Evolutionary conservation across 1,140 invertebrate species (phyloP).

Genomic region (Aphaenogaster rudis): DNA sequence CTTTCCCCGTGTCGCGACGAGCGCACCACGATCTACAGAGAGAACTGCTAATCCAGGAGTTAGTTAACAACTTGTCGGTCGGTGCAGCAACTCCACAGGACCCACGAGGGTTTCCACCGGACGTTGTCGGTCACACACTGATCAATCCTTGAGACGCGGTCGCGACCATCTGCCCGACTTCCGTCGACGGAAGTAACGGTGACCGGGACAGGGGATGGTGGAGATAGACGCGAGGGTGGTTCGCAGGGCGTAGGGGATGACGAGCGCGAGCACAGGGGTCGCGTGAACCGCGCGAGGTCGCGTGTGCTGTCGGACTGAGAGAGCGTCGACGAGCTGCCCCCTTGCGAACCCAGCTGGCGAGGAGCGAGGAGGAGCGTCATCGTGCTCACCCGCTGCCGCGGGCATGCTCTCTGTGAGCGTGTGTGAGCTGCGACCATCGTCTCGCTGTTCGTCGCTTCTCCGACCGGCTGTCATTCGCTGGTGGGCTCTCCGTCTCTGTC

Average conservation of each 20-base stretch:
- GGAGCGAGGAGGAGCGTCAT: constrained; percentile 73
- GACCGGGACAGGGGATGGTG: neutral
- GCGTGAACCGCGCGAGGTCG: constrained; percentile 76
- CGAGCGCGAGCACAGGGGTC: constrained; percentile 28
- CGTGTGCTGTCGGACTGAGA: constrained; percentile 76
- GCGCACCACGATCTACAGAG: neutral
- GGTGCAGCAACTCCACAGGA: neutral
- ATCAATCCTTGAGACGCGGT: neutral
- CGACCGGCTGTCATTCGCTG: constrained; percentile 16
- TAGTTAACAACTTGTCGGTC: constrained; percentile 37
- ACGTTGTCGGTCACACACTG: constrained; percentile 1
- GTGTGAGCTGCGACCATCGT: constrained; percentile 18
- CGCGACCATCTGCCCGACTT: neutral
- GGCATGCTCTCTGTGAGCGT: constrained; percentile 62
- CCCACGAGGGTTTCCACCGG: neutral
- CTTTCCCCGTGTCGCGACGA: neutral
- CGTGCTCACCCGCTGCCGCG: constrained; percentile 65
- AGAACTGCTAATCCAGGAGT: constrained; percentile 17
- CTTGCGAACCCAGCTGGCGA: constrained; percentile 72
- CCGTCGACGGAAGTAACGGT: neutral
- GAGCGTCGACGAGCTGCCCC: constrained; percentile 70
- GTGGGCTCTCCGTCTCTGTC: neutral
- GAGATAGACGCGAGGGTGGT: neutral
- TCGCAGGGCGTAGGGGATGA: neutral
- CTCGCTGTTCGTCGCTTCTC: constrained; percentile 9